Evolutionary conservation across 2,797 vertebrate species (phyloP), one percentile per base, ranked within the genome.

Genomic region (Philypnodon macrostomus): DNA sequence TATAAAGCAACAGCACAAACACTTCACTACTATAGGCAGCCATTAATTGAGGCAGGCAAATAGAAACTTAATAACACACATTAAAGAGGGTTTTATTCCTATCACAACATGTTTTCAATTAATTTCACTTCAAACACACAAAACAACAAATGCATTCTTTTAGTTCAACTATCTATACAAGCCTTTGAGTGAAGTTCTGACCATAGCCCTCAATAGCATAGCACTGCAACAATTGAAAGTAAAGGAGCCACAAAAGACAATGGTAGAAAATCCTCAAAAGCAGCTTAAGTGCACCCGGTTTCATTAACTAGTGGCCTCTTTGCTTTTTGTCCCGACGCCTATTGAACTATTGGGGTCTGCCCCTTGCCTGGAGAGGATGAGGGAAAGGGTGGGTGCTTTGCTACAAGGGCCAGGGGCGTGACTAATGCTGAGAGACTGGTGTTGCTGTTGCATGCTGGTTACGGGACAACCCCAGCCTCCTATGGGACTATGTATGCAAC

Each of bases 291-390:
- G 58, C 21, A 33, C 63, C 9, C 58, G 44, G 68, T 83, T 80
- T 86, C 78, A 87, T 86, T 84, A 86, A 86, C 79, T 51, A 71
- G 74, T 53, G 74, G 77, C 79, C 70, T 75, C 79, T 77, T 58
- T 47, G 66, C 78, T 78, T 80, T 87, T 87, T 89, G 87, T 88
- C 75, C 83, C 71, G 34, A 41, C 53, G 67, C 54, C 75, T 62
- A 68, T 80, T 87, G 84, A 85, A 81, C 69, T 63, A 27, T 56
- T n/a, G n/a, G 40, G 61, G 53, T 54, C 70, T 27, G 57, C 81
- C 74, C 54, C 48, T n/a, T 56, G 58, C 60, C 70, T 72, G 70
- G 73, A 54, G 48, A 32, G 71, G 62, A 74, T 67, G 49, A 46
- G 53, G 31, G 47, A 50, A 65, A 50, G 58, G 66, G 23, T 42